These are phyloP conservation scores for Athalia cordata DNA, from an alignment of 2,888 invertebrate species.

Conservation along the genomic window DNA sequence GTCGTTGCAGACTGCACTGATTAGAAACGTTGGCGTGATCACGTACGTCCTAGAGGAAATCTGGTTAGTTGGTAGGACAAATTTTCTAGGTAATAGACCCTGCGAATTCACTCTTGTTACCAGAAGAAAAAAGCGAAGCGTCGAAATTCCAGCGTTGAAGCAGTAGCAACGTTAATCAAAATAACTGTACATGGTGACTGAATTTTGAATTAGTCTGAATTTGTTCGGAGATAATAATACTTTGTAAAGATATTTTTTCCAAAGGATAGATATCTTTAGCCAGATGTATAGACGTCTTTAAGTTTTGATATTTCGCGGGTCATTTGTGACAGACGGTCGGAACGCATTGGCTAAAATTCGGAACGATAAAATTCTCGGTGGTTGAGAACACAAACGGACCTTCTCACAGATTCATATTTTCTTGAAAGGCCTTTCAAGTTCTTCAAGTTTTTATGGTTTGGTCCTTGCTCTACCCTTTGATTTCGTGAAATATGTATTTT, in stretches of 20 bases:
- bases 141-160: neutral
- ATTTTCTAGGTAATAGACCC: neutral
- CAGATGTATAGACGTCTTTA: neutral
- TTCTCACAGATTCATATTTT: slow-evolving; percentile 18
- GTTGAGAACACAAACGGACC: slow-evolving; percentile 11
- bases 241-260: neutral
- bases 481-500: neutral
- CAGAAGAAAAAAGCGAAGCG: neutral
- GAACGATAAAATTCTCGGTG: slow-evolving; percentile 11
- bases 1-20: neutral
- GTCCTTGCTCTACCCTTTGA: neutral
- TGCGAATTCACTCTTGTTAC: neutral
- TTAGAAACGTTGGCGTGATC: slow-evolving; percentile 16
- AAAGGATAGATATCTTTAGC: neutral
- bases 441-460: neutral
- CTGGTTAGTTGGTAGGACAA: neutral
- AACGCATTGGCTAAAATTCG: neutral
- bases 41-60: slow-evolving; percentile 8
- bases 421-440: neutral
- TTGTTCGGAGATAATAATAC: neutral
- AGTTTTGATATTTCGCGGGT: neutral
- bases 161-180: too few relatives aligned
- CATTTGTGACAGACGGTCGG: slow-evolving; percentile 9
- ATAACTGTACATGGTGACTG: too few relatives aligned
- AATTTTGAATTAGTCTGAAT: neutral